Base-by-base conservation (phyloP, 2,888 invertebrate species). In the Stenurella melanura region DNA sequence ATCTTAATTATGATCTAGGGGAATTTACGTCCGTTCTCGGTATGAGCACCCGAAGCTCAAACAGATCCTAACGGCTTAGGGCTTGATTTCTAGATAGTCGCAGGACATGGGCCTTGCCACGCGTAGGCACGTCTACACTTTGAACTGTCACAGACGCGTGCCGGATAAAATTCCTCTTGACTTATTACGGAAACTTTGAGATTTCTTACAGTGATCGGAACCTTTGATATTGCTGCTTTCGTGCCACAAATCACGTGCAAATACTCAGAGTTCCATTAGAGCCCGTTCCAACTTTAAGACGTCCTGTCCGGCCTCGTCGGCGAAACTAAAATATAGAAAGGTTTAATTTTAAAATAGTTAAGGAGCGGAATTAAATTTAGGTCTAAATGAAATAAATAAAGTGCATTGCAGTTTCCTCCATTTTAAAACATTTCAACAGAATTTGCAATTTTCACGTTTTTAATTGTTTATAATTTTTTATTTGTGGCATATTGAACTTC, bases 161-260 rank as follows among this genome's bases (percentile, higher is more conserved):
- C 82, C 82, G 78, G 78, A 80, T 81, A 58, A 82, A 84, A 84
- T 84, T 82, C 82, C 85, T 77, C 80, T 78, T 84, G 85, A 85
- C 82, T 85, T 85, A 85, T 85, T 83, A 80, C 83, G 74, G 71
- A 81, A 84, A 85, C 83, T 85, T 84, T 77, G 79, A 83, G 83
- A 85, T 83, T 83, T 84, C 83, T 83, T 82, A 79, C 75, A 72
- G 76, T 73, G 84, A 84, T 84, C 84, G 81, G 80, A 74, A 73
- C 80, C 77, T 80, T 80, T 80, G 84, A 85, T 84, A 84, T 79
- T 71, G 80, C 76, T 69, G 77, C 70, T 78, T 75, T 76, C 80
- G 81, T 75, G 80, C 78, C 81, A 80, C 81, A 83, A 82, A 82
- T 82, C 81, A 76, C 79, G 78, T 81, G 82, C 83, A 80, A 83